These are phyloP conservation scores for Limanda limanda DNA, from an alignment of 2,113 vertebrate genomes.

Conservation along the genomic window DNA sequence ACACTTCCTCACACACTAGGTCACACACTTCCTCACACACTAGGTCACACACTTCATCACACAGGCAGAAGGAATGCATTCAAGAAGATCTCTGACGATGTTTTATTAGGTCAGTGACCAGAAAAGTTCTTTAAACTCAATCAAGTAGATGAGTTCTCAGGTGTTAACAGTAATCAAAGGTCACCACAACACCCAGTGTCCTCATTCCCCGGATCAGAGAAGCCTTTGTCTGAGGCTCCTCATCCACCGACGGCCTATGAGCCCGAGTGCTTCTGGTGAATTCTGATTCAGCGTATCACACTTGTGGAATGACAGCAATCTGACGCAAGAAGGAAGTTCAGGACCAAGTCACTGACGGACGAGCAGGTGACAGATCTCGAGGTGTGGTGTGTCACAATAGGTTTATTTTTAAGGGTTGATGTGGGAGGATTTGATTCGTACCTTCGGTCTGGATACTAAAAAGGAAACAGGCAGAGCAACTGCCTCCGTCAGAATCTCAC, in stretches of 20 bases:
- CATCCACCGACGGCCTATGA: conserved; percentile 35
- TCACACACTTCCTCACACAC: too few species aligned
- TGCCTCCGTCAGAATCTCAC: conserved; percentile 10
- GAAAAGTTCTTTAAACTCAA: not conserved
- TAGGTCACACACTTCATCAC: conserved; percentile 26
- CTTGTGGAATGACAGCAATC: conserved; percentile 60
- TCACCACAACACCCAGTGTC: conserved; percentile 46
- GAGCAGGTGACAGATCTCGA: conserved; percentile 51
- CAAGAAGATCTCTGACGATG: conserved; percentile 35
- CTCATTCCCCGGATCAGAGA: conserved; percentile 52
- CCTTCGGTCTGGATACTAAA: not conserved
- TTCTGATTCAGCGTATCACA: conserved; percentile 21
- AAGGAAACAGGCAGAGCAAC: conserved; percentile 28
- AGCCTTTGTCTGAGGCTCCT: conserved; percentile 60
- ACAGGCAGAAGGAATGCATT: conserved; percentile 57
- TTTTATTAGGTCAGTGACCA: conserved; percentile 9
- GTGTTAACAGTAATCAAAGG: conserved; percentile 44
- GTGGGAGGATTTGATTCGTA: conserved; percentile 33
- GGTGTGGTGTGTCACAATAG: conserved; percentile 34
- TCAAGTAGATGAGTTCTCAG: conserved; percentile 38
- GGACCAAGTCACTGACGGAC: not conserved
- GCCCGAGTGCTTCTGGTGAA: conserved; percentile 12
- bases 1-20: too few species aligned
- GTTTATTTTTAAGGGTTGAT: conserved; percentile 63
- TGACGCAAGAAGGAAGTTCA: conserved; percentile 39